A percentile compares a stretch with the other conserved stretches of the same genome.
phyloP scores from a whole-genome alignment of 2,888 invertebrate genomes.

The Melanophora roralis region DNA sequence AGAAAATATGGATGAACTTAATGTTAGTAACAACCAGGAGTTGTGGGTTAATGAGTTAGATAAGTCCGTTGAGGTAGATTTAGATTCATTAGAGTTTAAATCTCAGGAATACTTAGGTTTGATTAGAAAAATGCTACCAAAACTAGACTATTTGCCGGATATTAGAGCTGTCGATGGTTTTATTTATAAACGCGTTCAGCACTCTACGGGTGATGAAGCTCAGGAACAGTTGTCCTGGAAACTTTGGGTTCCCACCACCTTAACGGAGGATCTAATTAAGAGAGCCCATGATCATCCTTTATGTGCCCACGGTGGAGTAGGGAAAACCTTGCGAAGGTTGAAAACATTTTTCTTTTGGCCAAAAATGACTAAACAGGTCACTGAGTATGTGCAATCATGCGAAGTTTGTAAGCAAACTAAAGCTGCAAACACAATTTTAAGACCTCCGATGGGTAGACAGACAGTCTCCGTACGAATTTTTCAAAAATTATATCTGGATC shows the following conservation, averaged over 20 bases:
- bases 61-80: not conserved
- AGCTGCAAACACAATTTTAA: not conserved
- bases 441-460: not conserved
- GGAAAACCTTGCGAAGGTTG: not conserved
- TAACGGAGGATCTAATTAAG: not conserved
- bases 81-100: slow-evolving; percentile 3
- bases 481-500: not conserved
- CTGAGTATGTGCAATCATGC: not conserved
- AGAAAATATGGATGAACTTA: not conserved
- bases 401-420: not conserved
- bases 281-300: not conserved
- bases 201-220: not conserved
- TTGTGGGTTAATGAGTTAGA: not conserved
- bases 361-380: not conserved
- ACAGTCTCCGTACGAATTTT: not conserved
- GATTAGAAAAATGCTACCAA: not conserved
- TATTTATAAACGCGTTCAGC: slow-evolving; percentile 14
- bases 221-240: slow-evolving; percentile 32
- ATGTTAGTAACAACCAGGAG: too few relatives aligned
- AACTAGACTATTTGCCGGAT: not conserved
- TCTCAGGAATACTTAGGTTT: slow-evolving; percentile 8
- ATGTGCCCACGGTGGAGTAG: not conserved
- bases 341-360: not conserved
- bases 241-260: slow-evolving; percentile 12
- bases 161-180: slow-evolving; percentile 1